Conservation (phyloP, 2,113 vertebrate species). For the Anhinga rufa region DNA sequence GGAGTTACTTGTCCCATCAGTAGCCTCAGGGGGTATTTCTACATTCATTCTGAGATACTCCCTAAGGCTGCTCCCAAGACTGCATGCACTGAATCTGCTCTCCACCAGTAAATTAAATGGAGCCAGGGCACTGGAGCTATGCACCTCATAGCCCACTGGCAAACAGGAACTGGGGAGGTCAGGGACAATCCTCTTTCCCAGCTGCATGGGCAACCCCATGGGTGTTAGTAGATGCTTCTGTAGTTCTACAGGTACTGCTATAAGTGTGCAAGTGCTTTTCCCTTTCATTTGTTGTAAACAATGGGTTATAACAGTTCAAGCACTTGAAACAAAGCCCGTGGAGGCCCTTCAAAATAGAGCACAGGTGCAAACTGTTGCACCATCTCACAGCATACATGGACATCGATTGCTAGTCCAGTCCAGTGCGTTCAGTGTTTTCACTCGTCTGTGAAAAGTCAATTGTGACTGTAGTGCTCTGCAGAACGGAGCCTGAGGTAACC, state of each 20-base stretch:
- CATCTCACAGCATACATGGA: background rate
- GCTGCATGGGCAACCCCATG: accelerated
- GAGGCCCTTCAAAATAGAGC: background rate
- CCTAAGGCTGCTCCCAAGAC: conserved; percentile 18
- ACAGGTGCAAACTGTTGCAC: background rate
- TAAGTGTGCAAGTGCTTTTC: background rate
- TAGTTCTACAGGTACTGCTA: background rate
- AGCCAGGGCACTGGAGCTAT: background rate
- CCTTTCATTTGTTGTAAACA: background rate
- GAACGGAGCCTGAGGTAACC: background rate
- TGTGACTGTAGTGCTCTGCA: background rate
- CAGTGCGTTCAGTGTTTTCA: background rate
- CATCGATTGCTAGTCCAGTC: background rate
- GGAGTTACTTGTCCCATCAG: background rate
- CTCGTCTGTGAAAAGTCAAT: background rate
- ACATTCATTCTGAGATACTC: background rate
- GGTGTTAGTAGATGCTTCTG: background rate
- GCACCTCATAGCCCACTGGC: background rate
- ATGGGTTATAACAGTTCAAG: background rate
- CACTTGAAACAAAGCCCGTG: background rate
- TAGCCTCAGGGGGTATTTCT: background rate
- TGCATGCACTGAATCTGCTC: background rate
- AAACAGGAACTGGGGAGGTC: accelerated
- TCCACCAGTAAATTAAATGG: background rate
- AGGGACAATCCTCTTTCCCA: background rate